These are phyloP conservation scores for Leptopilina syphax DNA, from an alignment of 2,888 invertebrate genomes.

Conservation along the genomic window DNA sequence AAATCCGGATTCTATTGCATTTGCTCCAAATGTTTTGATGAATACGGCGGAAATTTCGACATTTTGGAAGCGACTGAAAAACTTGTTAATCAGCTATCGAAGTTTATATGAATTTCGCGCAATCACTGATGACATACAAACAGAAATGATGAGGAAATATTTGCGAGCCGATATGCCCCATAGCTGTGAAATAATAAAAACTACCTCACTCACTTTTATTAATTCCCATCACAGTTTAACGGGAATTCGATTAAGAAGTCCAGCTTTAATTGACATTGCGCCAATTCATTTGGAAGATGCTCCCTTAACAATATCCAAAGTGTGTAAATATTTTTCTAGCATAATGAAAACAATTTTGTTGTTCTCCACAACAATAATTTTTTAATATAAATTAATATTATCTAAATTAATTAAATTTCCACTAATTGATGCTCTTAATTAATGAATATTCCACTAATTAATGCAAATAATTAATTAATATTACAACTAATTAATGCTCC, in stretches of 20 bases:
- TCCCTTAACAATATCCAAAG: slow-evolving; percentile 48
- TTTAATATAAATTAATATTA: too few relatives aligned
- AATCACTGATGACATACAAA: slow-evolving; percentile 32
- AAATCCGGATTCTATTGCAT: slow-evolving; percentile 66
- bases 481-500: too few relatives aligned
- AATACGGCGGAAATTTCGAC: slow-evolving; percentile 46
- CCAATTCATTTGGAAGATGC: slow-evolving; percentile 56
- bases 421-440: too few relatives aligned
- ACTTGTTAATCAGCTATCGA: slow-evolving; percentile 53
- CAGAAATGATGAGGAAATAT: slow-evolving; percentile 58
- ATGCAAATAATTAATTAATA: too few relatives aligned
- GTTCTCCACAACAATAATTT: not conserved
- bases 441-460: too few relatives aligned
- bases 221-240: slow-evolving; percentile 53
- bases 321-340: slow-evolving; percentile 26
- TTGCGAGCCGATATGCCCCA: slow-evolving; percentile 55
- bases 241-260: slow-evolving; percentile 51
- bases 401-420: too few relatives aligned
- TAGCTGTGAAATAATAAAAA: slow-evolving; percentile 54
- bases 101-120: not conserved
- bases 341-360: not conserved
- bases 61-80: slow-evolving; percentile 62
- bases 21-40: slow-evolving; percentile 56
- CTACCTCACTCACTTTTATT: slow-evolving; percentile 52
- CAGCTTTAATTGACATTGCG: slow-evolving; percentile 54